Conservation (phyloP, 2,113 vertebrate genomes). For the Piaya cayana region DNA sequence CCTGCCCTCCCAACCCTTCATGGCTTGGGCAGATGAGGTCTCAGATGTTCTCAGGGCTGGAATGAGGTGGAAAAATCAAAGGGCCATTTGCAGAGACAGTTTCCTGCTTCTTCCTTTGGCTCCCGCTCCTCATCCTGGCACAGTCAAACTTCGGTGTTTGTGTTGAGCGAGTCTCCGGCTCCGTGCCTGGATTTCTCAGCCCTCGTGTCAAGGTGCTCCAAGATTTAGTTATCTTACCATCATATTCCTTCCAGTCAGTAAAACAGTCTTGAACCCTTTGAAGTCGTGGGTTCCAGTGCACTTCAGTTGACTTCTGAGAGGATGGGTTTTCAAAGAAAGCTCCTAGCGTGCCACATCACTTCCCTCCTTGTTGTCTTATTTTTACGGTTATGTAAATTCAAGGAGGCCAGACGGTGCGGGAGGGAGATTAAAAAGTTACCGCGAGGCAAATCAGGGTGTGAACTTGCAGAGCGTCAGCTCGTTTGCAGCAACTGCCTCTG, state of each 20-base stretch:
- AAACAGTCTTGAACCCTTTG: slow-evolving; percentile 23
- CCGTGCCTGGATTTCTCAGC: not conserved
- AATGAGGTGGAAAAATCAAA: not conserved
- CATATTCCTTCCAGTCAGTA: slow-evolving; percentile 60
- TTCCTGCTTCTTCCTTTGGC: slow-evolving; percentile 1
- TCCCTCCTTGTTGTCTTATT: not conserved
- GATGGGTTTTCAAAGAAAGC: slow-evolving; percentile 6
- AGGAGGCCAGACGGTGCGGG: slow-evolving; percentile 6
- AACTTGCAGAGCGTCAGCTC: slow-evolving; percentile 37
- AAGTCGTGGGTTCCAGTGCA: slow-evolving; percentile 21
- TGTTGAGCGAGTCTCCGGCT: slow-evolving; percentile 5
- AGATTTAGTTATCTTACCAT: slow-evolving; percentile 34
- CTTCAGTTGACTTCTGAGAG: slow-evolving; percentile 42
- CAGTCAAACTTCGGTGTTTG: not conserved
- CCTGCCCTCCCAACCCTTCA: not conserved
- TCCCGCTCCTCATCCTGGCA: not conserved
- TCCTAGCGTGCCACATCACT: not conserved
- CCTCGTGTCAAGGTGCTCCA: not conserved
- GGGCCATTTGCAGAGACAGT: not conserved
- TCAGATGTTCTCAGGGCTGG: not conserved
- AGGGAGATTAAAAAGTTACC: slow-evolving; percentile 34
- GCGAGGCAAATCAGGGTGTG: slow-evolving; percentile 34
- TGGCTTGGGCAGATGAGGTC: not conserved
- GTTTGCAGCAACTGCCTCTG: slow-evolving; percentile 3
- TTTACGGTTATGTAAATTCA: slow-evolving; percentile 15